These are phyloP conservation scores for Stegodyphus dumicola DNA, from an alignment of 1,140 invertebrate species.

Conservation along the genomic window DNA sequence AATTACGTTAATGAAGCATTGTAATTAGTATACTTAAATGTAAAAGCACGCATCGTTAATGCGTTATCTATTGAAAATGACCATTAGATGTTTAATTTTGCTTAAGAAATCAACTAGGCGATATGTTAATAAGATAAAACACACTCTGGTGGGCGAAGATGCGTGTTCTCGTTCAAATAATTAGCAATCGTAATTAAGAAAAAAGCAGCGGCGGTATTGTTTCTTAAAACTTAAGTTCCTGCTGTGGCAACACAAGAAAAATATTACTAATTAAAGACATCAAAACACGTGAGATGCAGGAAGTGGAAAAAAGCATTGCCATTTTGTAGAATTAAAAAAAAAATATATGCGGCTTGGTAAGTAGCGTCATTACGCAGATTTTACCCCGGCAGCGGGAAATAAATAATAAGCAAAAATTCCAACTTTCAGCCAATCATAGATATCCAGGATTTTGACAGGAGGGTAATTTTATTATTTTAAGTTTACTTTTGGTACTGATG, in stretches of 20 bases:
- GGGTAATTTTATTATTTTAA: constrained; percentile 21
- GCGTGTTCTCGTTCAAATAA: too few species aligned
- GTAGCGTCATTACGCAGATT: neutral
- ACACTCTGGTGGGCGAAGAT: too few species aligned
- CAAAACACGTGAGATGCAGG: neutral
- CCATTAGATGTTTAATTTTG: too few species aligned
- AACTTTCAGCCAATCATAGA: neutral
- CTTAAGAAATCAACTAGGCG: too few species aligned
- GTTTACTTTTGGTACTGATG: neutral
- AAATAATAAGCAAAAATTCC: neutral
- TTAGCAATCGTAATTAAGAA: too few species aligned
- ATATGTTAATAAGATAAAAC: too few species aligned
- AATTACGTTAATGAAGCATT: too few species aligned
- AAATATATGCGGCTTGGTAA: neutral
- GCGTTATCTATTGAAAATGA: too few species aligned
- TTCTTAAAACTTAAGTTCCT: too few species aligned
- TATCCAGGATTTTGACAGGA: neutral
- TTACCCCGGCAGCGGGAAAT: neutral
- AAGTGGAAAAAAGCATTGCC: neutral
- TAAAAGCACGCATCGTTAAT: too few species aligned
- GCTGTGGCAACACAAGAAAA: neutral
- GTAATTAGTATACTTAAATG: too few species aligned
- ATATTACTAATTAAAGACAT: neutral
- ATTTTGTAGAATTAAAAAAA: neutral
- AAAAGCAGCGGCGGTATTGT: too few species aligned